Evolutionary conservation across 1,140 invertebrate species (phyloP).

Genomic region (Rhynchophorus ferrugineus): DNA sequence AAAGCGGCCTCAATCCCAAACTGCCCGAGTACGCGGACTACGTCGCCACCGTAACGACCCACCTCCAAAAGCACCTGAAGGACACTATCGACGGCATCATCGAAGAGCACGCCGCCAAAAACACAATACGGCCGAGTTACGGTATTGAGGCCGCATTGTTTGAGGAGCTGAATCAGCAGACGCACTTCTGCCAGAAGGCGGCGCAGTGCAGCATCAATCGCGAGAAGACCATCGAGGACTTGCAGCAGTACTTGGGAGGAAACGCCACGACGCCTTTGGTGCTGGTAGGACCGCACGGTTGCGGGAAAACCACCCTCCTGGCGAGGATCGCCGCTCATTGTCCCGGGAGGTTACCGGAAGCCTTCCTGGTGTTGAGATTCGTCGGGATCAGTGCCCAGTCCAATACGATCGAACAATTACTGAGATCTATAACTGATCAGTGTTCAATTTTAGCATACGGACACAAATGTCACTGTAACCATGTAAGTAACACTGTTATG

Average conservation of each 20-base stretch:
- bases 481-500: conserved; percentile 44
- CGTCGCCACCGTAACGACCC: conserved; percentile 49
- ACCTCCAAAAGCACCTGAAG: conserved; percentile 45
- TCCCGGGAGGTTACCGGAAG: conserved; percentile 60
- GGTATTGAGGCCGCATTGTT: conserved; percentile 49
- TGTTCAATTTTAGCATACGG: conserved; percentile 55
- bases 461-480: conserved; percentile 49
- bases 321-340: conserved; percentile 60
- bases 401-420: conserved; percentile 54
- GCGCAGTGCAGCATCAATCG: conserved; percentile 56
- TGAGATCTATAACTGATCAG: conserved; percentile 61
- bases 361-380: conserved; percentile 53
- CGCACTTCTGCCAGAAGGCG: conserved; percentile 54
- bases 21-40: conserved; percentile 54
- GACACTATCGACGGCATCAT: conserved; percentile 52
- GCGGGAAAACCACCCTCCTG: conserved; percentile 72
- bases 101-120: conserved; percentile 45
- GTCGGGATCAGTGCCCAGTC: conserved; percentile 60
- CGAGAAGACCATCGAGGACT: conserved; percentile 53
- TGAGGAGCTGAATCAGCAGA: conserved; percentile 62
- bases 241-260: conserved; percentile 59
- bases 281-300: conserved; percentile 67
- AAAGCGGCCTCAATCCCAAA: conserved; percentile 44
- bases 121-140: conserved; percentile 41
- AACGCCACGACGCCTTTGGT: conserved; percentile 57